Base-by-base conservation (phyloP, 2,113 vertebrate genomes). In the Anhinga rufa region DNA sequence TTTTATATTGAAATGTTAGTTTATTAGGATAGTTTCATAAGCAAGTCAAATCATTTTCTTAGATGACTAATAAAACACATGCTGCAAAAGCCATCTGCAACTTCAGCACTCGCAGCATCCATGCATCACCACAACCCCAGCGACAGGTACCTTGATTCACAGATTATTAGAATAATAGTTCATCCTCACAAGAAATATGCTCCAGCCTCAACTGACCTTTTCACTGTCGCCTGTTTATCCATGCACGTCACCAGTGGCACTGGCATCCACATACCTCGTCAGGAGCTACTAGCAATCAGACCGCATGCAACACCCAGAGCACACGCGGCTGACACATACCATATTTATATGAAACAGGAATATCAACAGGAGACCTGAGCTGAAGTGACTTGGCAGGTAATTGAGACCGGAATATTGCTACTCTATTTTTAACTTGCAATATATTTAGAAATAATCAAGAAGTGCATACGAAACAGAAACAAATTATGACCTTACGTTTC, bases 361-460 rank as follows among this genome's bases (percentile, higher is more conserved):
- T 12, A 87, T 57, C 65, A 66, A 12, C 78, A 20, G 11, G 38
- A 65, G 17, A 52, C 12, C 7, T 1, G 48, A 12, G 84, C 34
- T 76, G 14, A 55, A 77, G 76, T 17, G 46, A 19, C 77, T 66
- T 3, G n/a, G 89, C 89, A 84, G 4, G 49, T 84, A 95, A 94
- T 4, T 0, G 44, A 97, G 75, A 92, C 89, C 57, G 54, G 74
- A 82, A 26, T 78, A 88, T 51, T 86, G 75, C 88, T 44, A 13
- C 55, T 51, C 85, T 92, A 94, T 96, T 95, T 95, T 96, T 95
- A 96, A 70, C 86, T 9, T 6, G 26, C 1, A 48, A 57, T 90
- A 93, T 78, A 86, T 86, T 90, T 90, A 83, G 90, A 96, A 81
- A 96, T 94, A 88, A 97, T 94, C 85, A 88, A 88, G 86, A 61